Conservation (phyloP, 2,797 vertebrate genomes). For the Picus viridis region DNA sequence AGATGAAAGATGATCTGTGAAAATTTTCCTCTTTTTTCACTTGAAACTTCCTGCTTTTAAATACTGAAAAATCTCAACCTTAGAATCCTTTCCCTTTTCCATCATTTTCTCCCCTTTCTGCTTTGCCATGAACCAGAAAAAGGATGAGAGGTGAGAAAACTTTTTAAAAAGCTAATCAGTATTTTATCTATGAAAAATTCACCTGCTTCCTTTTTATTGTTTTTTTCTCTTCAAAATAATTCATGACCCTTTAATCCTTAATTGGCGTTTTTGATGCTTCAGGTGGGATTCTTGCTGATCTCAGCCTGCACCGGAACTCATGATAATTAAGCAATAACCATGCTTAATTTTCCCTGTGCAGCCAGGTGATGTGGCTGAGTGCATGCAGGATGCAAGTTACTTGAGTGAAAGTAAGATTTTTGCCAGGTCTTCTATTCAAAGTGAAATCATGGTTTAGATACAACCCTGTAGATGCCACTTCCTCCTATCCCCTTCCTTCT, state of each 20-base stretch:
- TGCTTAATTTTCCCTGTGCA: neutral
- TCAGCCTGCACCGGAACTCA: neutral
- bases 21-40: neutral
- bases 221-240: neutral
- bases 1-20: neutral
- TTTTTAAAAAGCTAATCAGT: fast-evolving
- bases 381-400: neutral
- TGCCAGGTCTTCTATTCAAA: neutral
- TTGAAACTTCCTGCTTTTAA: neutral
- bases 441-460: neutral
- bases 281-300: neutral
- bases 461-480: neutral
- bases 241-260: neutral
- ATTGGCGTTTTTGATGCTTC: neutral
- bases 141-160: neutral
- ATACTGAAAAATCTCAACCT: neutral
- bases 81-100: neutral
- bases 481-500: neutral
- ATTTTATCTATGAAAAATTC: neutral
- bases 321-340: constrained; percentile 10
- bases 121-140: neutral
- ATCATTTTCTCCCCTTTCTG: neutral
- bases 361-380: neutral
- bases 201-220: neutral
- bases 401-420: constrained; percentile 1